Base-by-base conservation (phyloP, 2,797 vertebrate species). In the Chelidonichthys spinosus region DNA sequence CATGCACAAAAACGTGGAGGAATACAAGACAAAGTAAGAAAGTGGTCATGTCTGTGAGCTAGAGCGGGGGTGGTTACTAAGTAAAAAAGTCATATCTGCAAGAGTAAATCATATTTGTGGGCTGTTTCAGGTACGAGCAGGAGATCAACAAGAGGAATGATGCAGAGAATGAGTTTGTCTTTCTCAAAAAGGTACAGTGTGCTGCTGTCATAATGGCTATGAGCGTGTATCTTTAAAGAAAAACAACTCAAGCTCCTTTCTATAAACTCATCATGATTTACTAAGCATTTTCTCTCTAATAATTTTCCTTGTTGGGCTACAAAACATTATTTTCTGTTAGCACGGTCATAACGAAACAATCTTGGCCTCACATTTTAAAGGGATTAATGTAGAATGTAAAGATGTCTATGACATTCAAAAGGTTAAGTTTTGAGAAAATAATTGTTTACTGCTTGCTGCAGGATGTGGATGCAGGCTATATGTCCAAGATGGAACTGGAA, bases 171-270 rank as follows among this genome's bases (percentile, higher is more conserved):
- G 92, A 95, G 39, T 97, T 97, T 79, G 95, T 94, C 33, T 11
- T 93, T 33, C 69, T 96, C 43, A 98, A 98, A 90, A 97, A 96
- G 96, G 97, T 98, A 89, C 53, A 84, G 46, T 35, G 50, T 36
- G 36, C n/a, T 60, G 15, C n/a, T 60, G 15, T 14, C 9, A 13
- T 25, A 1, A 78, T 7, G 44, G 44, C 15, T 17, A 17, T 15
- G 14, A 15, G 14, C 6, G 40, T 11, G n/a, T 7, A 50, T 9
- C 47, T 50, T 25, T 18, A 43, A 52, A 52, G 5, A 53, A 63
- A 14, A 54, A 2, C 7, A 49, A 15, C 55, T 32, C 7, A 33
- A 39, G n/a, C 6, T 46, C 18, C 52, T 68, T 63, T 49, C 11
- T 14, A 4, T 25, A 14, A 53, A 42, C 18, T 47, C 13, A 54